A percentile compares a stretch with the other conserved stretches of the same genome.
These are phyloP conservation scores for Artibeus jamaicensis DNA, from an alignment of 2,797 vertebrate species.

Conservation along the genomic window DNA sequence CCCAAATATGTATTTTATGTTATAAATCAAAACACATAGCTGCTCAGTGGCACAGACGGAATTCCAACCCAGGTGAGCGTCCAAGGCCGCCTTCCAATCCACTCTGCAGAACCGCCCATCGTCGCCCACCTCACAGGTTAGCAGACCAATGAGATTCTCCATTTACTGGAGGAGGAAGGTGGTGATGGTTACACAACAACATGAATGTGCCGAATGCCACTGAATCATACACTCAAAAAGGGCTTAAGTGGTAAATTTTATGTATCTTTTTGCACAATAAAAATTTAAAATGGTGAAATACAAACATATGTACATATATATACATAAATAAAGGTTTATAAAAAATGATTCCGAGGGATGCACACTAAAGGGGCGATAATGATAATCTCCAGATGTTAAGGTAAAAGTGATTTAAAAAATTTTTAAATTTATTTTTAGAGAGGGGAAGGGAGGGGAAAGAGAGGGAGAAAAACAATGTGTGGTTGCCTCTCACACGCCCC, in stretches of 20 bases:
- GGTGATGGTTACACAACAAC: not conserved
- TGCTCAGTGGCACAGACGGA: not conserved
- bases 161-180: not conserved
- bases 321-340: not conserved
- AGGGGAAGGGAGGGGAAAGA: no score
- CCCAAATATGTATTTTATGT: not conserved
- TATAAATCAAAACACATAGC: not conserved
- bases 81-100: not conserved
- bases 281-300: conserved; percentile 7
- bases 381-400: not conserved
- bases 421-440: no score
- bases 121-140: not conserved
- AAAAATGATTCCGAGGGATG: not conserved
- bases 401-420: not conserved
- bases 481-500: no score
- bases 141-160: not conserved
- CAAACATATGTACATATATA: not conserved
- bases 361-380: not conserved
- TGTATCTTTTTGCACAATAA: not conserved
- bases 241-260: not conserved
- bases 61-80: not conserved
- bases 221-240: not conserved
- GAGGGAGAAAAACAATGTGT: no score
- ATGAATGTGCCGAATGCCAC: not conserved
- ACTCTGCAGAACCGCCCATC: not conserved